Conservation (phyloP, 2,888 invertebrate species). For the Liposcelis brunnea region DNA sequence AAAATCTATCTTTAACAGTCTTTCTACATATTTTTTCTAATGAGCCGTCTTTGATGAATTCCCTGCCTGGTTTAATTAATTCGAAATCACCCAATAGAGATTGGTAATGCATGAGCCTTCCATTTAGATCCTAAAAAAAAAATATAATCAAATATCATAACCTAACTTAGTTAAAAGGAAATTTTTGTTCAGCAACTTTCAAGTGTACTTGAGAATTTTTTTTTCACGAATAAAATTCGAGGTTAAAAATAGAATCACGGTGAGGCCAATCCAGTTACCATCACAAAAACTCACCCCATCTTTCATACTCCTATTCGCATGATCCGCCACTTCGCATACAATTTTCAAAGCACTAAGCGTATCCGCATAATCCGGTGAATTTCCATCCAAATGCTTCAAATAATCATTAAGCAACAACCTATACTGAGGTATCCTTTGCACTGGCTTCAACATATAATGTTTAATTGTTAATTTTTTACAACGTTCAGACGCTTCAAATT, state of each 20-base stretch:
- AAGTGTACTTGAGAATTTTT: background rate
- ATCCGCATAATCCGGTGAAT: conserved; percentile 37
- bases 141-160: conserved; percentile 32
- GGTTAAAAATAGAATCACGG: too few species aligned
- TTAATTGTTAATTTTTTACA: conserved; percentile 36
- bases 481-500: conserved; percentile 29
- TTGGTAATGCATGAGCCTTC: conserved; percentile 34
- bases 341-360: conserved; percentile 36
- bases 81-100: conserved; percentile 26
- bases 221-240: background rate
- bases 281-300: conserved; percentile 28
- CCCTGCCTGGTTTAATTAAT: conserved; percentile 35
- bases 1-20: conserved; percentile 41
- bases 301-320: conserved; percentile 36
- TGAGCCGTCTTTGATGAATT: conserved; percentile 42
- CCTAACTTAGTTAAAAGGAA: conserved; percentile 11
- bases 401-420: conserved; percentile 42
- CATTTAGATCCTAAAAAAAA: conserved; percentile 30
- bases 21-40: conserved; percentile 44
- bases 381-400: conserved; percentile 31
- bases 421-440: conserved; percentile 49
- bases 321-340: conserved; percentile 37
- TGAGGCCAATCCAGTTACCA: too few species aligned
- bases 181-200: too few species aligned
- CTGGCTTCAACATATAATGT: conserved; percentile 48